Base-by-base conservation (phyloP, 2,113 vertebrate genomes). In the Nansenia antarctica region DNA sequence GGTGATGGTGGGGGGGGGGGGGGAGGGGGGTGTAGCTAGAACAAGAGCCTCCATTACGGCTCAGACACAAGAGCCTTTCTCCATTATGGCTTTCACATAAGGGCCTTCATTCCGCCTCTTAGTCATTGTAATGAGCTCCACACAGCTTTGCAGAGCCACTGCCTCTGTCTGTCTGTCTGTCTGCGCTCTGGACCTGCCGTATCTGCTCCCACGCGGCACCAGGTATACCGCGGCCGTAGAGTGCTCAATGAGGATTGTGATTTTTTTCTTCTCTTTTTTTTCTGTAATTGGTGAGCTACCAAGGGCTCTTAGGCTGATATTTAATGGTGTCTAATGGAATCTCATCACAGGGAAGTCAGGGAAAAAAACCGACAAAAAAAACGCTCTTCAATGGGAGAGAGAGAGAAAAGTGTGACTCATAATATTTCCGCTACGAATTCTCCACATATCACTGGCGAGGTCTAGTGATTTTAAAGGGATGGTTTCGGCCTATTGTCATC, bases 291-390 rank as follows among this genome's bases (percentile, higher is more conserved):
- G 89, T 81, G 72, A 73, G 85, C 85, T 80, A 81, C 83, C 82
- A 82, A 88, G 88, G 70, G 87, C 89, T 89, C 83, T 90, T 72
- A 77, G 84, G 82, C 82, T 61, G 78, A 87, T 76, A 87, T 87
- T 83, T 90, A 91, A 91, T 91, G 89, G 87, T 42, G 68, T 82
- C 86, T 90, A 92, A 92, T 91, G 88, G 89, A 87, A 89, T 86
- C 89, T 89, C 83, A 84, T 90, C 84, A 77, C 71, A 72, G 81
- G 73, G 81, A 77, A 78, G 31, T n/a, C n/a, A n/a, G n/a, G n/a
- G n/a, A n/a, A n/a, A n/a, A n/a, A n/a, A n/a, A n/a, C n/a, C n/a
- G n/a, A n/a, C n/a, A n/a, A 34, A 22, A 22, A 60, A 60, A 0
- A 2, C 8, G 20, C 8, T 7, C 9, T 2, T 49, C n/a, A 49